phyloP scores from a whole-genome alignment of 2,888 invertebrate genomes.

The Drosophila yooni region DNA sequence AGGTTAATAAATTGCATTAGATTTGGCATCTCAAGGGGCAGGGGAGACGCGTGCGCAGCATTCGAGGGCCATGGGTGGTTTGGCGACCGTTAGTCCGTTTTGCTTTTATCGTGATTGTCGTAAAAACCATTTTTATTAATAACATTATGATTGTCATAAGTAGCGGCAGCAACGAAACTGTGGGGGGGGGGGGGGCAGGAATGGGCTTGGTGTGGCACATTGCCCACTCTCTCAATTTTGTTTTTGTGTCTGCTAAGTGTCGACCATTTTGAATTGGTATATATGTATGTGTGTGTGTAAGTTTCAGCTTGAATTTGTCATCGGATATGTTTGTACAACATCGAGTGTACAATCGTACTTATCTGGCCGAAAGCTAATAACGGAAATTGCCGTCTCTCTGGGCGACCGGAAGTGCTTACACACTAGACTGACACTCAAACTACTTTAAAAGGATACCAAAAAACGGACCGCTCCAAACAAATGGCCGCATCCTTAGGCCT shows the following conservation, averaged over 20 bases:
- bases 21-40: constrained; percentile 74
- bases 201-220: not conserved
- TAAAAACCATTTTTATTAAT: constrained; percentile 75
- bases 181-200: not conserved
- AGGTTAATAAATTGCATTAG: constrained; percentile 84
- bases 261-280: constrained; percentile 22
- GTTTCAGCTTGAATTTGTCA: constrained; percentile 27
- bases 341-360: not conserved
- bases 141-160: constrained; percentile 74
- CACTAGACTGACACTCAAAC: constrained; percentile 54
- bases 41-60: constrained; percentile 49
- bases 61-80: constrained; percentile 7
- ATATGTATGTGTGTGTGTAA: not conserved
- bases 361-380: constrained; percentile 42
- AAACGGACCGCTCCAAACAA: constrained; percentile 19
- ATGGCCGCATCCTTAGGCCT: constrained; percentile 23
- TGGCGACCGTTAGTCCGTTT: constrained; percentile 48
- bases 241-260: constrained; percentile 2
- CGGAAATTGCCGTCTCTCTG: constrained; percentile 68
- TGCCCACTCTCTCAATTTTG: not conserved
- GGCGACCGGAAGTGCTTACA: constrained; percentile 72
- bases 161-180: constrained; percentile 20
- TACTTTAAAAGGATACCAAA: constrained; percentile 62
- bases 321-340: constrained; percentile 9
- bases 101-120: constrained; percentile 72